phyloP scores from a whole-genome alignment of 2,888 invertebrate species.

The Acrobasis suavella region DNA sequence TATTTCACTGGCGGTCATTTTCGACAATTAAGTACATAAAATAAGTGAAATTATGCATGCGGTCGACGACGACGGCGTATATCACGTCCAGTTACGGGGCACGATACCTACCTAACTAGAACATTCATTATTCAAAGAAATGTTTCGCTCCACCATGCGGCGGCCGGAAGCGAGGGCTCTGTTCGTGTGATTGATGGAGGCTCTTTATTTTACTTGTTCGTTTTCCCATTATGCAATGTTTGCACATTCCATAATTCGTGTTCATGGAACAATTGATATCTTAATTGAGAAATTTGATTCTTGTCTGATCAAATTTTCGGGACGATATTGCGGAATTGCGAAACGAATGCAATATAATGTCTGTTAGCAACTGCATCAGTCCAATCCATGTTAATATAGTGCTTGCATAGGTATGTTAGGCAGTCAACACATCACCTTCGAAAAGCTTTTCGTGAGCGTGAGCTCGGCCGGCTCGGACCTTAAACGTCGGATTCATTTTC shows the following conservation, averaged over 20 bases:
- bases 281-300: constrained; percentile 10
- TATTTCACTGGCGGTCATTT: constrained; percentile 81
- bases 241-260: constrained; percentile 36
- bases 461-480: constrained; percentile 57
- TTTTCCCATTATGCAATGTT: constrained; percentile 55
- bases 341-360: neutral
- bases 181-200: constrained; percentile 79
- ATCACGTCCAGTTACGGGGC: constrained; percentile 82
- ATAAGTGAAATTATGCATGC: constrained; percentile 83
- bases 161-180: constrained; percentile 75
- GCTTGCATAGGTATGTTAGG: neutral
- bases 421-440: neutral
- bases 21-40: constrained; percentile 83
- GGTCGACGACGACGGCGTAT: constrained; percentile 81
- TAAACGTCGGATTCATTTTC: constrained; percentile 78
- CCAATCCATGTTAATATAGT: neutral
- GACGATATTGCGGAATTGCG: neutral
- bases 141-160: constrained; percentile 77
- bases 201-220: constrained; percentile 70
- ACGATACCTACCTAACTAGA: constrained; percentile 73
- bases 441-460: constrained; percentile 39
- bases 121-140: constrained; percentile 83
- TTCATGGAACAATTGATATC: constrained; percentile 21
- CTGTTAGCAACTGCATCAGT: neutral
- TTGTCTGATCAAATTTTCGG: neutral